A percentile compares a stretch with the other conserved stretches of the same genome.
Evolutionary conservation across 2,113 vertebrate species (phyloP).

Genomic region (Pelvicachromis taeniatus): DNA sequence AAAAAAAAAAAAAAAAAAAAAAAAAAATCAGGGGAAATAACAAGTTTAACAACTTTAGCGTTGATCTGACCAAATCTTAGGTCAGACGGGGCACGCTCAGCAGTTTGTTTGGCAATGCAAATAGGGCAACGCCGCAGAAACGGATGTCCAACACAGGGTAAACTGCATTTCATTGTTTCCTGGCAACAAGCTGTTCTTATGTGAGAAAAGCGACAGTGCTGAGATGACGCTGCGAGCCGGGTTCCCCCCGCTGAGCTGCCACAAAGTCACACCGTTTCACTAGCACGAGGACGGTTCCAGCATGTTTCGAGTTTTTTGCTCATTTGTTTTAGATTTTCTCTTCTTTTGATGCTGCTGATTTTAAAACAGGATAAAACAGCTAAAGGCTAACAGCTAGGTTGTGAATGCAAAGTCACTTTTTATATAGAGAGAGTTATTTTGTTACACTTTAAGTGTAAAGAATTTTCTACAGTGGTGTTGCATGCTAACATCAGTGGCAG

Average conservation of each 20-base stretch:
- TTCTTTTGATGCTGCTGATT: not conserved
- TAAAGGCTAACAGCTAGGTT: not conserved
- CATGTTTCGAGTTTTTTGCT: conserved; percentile 2
- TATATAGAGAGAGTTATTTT: not conserved
- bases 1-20: too few species aligned
- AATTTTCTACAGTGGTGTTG: not conserved
- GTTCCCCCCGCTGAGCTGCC: not conserved
- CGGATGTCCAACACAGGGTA: not conserved
- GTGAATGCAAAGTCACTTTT: not conserved
- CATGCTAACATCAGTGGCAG: not conserved
- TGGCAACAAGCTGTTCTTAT: not conserved
- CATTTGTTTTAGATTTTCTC: not conserved
- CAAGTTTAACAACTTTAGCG: not conserved
- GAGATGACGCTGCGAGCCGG: not conserved
- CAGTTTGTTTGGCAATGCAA: not conserved
- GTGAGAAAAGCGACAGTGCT: not conserved
- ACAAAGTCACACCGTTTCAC: not conserved
- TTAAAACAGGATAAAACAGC: not conserved
- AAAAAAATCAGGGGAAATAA: not conserved
- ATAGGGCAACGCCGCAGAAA: not conserved
- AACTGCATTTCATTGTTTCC: not conserved
- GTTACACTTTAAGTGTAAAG: not conserved
- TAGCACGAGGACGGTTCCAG: conserved; percentile 10
- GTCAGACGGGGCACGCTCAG: not conserved
- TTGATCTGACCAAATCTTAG: not conserved